Percentiles rank a stretch among this genome's conserved stretches.
phyloP scores from a whole-genome alignment of 2,888 invertebrate species.

The Dastarcus helophoroides region DNA sequence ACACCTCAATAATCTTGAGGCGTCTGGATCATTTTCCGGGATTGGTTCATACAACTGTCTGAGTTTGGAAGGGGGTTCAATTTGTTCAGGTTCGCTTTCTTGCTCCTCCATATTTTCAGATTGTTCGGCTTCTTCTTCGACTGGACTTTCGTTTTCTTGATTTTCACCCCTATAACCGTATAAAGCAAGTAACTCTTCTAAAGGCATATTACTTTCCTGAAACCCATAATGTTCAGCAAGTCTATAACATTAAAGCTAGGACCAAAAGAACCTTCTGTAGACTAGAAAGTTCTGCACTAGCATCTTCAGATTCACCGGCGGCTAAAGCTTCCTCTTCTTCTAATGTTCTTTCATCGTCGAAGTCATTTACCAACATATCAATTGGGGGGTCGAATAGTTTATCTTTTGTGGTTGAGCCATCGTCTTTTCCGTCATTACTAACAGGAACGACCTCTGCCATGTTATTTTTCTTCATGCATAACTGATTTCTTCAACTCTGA shows the following conservation, averaged over 20 bases:
- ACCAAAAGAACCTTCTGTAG: slow-evolving; percentile 55
- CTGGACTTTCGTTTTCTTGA: slow-evolving; percentile 32
- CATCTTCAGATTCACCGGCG: slow-evolving; percentile 72
- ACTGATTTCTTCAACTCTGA: slow-evolving; percentile 9
- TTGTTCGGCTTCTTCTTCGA: slow-evolving; percentile 35
- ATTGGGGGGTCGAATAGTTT: slow-evolving; percentile 80
- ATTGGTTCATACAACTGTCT: slow-evolving; percentile 43
- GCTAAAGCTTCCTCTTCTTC: slow-evolving; percentile 96
- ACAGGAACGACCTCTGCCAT: slow-evolving; percentile 33
- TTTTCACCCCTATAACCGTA: slow-evolving; percentile 54
- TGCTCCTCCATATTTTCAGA: slow-evolving; percentile 41
- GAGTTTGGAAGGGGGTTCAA: slow-evolving; percentile 41
- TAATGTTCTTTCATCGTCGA: slow-evolving; percentile 91
- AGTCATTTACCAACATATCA: slow-evolving; percentile 96
- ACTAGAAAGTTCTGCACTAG: slow-evolving; percentile 78
- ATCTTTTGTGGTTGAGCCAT: slow-evolving; percentile 37
- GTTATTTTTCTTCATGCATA: slow-evolving; percentile 23
- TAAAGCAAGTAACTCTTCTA: slow-evolving; percentile 82
- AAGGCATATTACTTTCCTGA: slow-evolving; percentile 89
- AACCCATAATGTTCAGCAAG: slow-evolving; percentile 8
- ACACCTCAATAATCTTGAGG: slow-evolving; percentile 43
- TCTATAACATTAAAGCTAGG: background rate
- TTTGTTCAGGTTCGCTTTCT: slow-evolving; percentile 29
- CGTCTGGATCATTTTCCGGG: slow-evolving; percentile 34
- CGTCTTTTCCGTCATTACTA: slow-evolving; percentile 30